Evolutionary conservation across 1,140 invertebrate genomes (phyloP).

Genomic region (Propsilocerus akamusi): DNA sequence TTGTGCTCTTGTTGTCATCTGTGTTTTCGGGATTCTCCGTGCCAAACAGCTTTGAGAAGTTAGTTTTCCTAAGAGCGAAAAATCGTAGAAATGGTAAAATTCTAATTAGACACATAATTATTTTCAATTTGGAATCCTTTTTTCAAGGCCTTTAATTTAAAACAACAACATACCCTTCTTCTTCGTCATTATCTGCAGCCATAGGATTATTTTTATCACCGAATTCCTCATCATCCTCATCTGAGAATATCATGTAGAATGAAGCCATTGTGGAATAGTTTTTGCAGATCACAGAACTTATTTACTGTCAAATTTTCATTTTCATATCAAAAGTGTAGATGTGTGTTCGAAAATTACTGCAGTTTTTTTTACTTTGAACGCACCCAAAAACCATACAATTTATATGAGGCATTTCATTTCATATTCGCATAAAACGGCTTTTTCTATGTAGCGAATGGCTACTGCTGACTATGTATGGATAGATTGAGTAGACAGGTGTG

Average conservation of each 20-base stretch:
- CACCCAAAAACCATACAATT: too few relatives aligned
- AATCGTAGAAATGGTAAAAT: neutral
- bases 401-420: too few relatives aligned
- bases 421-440: too few relatives aligned
- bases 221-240: neutral
- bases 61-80: neutral
- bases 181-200: neutral
- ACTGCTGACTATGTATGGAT: too few relatives aligned
- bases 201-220: neutral
- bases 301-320: too few relatives aligned
- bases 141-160: too few relatives aligned
- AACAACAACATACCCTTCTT: neutral
- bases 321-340: too few relatives aligned
- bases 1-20: neutral
- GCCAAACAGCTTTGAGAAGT: neutral
- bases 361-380: too few relatives aligned
- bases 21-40: neutral
- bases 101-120: neutral
- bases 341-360: too few relatives aligned
- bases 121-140: neutral
- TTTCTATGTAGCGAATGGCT: too few relatives aligned
- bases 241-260: neutral
- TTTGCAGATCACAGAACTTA: too few relatives aligned
- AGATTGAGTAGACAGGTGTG: too few relatives aligned
- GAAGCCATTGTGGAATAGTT: neutral